Base-by-base conservation (phyloP, 2,113 vertebrate species). In the Otocyon megalotis region DNA sequence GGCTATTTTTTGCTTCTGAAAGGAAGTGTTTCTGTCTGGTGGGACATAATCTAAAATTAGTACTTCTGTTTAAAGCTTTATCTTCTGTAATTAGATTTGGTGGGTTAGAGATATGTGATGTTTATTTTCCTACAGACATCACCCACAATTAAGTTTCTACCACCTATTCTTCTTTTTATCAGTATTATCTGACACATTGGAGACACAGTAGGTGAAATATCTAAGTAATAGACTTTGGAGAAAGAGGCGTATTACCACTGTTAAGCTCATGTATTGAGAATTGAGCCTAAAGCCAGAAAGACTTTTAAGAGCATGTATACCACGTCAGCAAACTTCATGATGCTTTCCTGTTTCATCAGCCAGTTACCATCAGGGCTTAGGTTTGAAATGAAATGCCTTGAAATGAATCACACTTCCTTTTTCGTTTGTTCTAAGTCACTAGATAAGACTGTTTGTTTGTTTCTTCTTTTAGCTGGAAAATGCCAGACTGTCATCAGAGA, bases 401-500 rank as follows among this genome's bases (percentile, higher is more conserved):
- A 95, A 65, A 80, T 94, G 83, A 95, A 0, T 37, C 79, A 83
- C 50, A 28, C 88, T 97, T 97, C 86, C 86, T 97, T 88, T 20
- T 96, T 95, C 93, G 91, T 72, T 88, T 56, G 13, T 98, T 98
- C 82, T 94, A 98, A 87, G 54, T 87, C 17, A 72, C 91, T 58
- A 43, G 63, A 4, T 96, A 91, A 95, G 96, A 74, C 87, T 50
- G 0, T 71, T 5, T 6, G 8, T n/a, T 92, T 90, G 26, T 16
- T 97, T 16, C 43, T 95, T 76, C 93, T 80, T 92, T 10, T 98
- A 99, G 99, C 98, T 99, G 79, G 99, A 99, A 95, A 99, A 99
- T 94, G 98, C 99, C 87, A 99, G 98, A 1, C 97, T 98, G 12
- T 97, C 99, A 0, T 99, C 99, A 0, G 99, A 99, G 98, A 99